Evolutionary conservation across 2,888 invertebrate genomes (phyloP), one percentile per base, ranked within the genome.

Genomic region (Sarcophaga caerulescens): DNA sequence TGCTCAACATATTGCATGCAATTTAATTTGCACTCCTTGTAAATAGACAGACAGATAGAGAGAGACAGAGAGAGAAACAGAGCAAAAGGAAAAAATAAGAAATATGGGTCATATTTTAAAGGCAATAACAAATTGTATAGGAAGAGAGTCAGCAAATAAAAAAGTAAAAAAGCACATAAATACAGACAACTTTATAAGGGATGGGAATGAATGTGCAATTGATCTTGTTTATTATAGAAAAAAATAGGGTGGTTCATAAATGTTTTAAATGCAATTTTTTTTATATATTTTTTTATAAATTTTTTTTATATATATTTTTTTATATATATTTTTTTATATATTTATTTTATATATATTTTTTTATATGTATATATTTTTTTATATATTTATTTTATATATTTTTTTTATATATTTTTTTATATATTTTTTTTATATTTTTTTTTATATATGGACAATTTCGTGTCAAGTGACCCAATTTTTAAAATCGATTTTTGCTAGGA

Each of bases 101-200:
- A 71, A 85, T 82, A 68, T 85, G 78, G 85, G 82, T 85, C 85
- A 85, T 74, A 85, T 81, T 68, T 78, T 52, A 78, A 68, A 74
- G 79, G 73, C 62, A 75, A 63, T 57, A 73, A 45, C 10, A 47
- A 45, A 45, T 21, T 11, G 21, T 19, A 68, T 19, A 52, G 5
- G 10, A 35, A 35, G 35, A 35, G 8, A 35, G 35, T 35, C 35
- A 35, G 35, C 35, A 35, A 70, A 63, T 35, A 68, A 63, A 23
- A 63, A 63, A 74, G 69, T 25, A 70, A 59, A 65, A 57, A 44
- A 66, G 66, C 19, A 5, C 14, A 44, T 21, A 44, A 66, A 66
- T 17, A n/a, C 66, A 11, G 4, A 57, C 57, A 57, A 14, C 4
- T 57, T 14, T 57, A 44, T 44, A 44, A 66, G 65, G 65, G 44